Evolutionary conservation across 2,797 vertebrate genomes (phyloP), one percentile per base, ranked within the genome.

Genomic region (Oreochromis mossambicus): DNA sequence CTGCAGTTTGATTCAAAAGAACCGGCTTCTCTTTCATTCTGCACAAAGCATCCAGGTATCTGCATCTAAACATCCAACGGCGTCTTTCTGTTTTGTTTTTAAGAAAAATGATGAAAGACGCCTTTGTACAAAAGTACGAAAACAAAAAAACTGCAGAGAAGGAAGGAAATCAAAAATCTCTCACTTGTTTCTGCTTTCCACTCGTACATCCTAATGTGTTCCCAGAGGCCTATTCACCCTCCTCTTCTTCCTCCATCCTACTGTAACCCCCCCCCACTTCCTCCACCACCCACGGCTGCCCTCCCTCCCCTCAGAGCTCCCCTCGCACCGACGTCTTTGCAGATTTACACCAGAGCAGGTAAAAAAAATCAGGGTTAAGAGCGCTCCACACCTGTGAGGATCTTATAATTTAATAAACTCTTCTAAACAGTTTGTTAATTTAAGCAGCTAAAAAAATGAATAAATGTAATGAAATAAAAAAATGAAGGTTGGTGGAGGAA

Each of bases 121-220:
- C 63, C 85, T 96, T 96, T 95, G 85, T 94, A 86, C 92, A 87
- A 86, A 95, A 93, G 87, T 85, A 92, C 80, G 89, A 90, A 90
- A 92, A 78, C 52, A 19, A 78, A 87, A 80, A 63, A 80, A 88
- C 46, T 24, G 32, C 46, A 8, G 8, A 34, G 80, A 80, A 83
- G 79, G 80, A 68, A 83, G 51, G 56, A 88, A 90, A 92, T 81
- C 34, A 79, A 87, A 88, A 92, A 83, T 80, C 54, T 82, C 63
- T 76, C 85, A 83, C 83, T 92, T 93, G 94, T 90, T 81, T 75
- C 82, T 94, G 81, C 90, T 91, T 96, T 94, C 94, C 96, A 96
- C 95, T 95, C 95, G 95, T 95, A 95, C 92, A 91, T 92, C 90
- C 94, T 96, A 95, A 97, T 97, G 94, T 95, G 94, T 94, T 96